phyloP scores from a whole-genome alignment of 2,113 vertebrate species.

The Festucalex cinctus region DNA sequence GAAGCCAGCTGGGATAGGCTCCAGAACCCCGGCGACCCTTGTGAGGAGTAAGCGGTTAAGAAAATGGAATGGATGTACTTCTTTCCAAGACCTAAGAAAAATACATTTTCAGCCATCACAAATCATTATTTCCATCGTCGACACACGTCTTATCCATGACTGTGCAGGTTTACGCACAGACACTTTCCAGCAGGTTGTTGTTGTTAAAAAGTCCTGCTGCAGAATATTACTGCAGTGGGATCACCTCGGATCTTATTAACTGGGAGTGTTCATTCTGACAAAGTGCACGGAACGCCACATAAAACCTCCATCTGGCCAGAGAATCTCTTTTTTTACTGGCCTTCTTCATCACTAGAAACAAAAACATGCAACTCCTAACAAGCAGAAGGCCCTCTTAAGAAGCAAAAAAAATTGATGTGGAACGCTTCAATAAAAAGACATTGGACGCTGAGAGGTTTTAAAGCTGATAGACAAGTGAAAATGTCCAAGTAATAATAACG shows the following conservation, averaged over 20 bases:
- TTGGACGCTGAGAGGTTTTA: conserved; percentile 3
- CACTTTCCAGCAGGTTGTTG: conserved; percentile 46
- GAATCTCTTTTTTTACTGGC: conserved; percentile 5
- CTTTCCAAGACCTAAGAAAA: conserved; percentile 19
- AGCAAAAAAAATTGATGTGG: conserved; percentile 1
- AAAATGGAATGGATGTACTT: no score
- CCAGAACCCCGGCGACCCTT: no score
- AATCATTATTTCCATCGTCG: conserved; percentile 41
- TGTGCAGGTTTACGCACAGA: conserved; percentile 33
- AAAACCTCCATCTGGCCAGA: conserved; percentile 46
- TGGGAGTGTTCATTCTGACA: conserved; percentile 50
- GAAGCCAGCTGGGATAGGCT: no score
- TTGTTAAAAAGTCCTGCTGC: conserved; percentile 50
- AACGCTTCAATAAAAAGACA: conserved; percentile 22
- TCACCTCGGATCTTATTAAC: conserved; percentile 61
- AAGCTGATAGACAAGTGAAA: conserved; percentile 19
- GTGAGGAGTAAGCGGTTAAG: no score
- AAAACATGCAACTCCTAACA: neutral
- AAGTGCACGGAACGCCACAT: conserved; percentile 46
- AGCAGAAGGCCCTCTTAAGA: neutral
- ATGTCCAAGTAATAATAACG: conserved; percentile 22
- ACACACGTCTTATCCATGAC: conserved; percentile 43
- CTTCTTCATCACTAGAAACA: neutral
- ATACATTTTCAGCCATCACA: conserved; percentile 44
- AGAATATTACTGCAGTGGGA: conserved; percentile 55